Evolutionary conservation across 2,888 invertebrate species (phyloP), one percentile per base, ranked within the genome.

Genomic region (Stenodema calcarata): DNA sequence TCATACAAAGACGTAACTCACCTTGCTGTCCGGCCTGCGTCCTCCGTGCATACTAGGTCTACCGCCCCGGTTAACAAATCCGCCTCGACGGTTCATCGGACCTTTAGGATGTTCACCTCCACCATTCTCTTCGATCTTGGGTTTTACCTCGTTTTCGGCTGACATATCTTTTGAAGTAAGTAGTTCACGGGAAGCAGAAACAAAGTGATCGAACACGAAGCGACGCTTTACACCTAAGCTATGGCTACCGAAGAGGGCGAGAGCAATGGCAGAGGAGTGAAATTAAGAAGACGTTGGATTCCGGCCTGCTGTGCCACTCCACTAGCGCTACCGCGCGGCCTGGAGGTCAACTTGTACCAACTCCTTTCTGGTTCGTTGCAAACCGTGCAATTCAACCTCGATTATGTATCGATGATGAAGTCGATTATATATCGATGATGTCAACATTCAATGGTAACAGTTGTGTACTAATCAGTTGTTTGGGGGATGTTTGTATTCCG

Each of bases 121-220:
- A 14, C 80, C 80, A 23, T 81, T 81, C 47, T 81, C 80, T 30
- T 50, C 80, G 54, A 50, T 81, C 27, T 81, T 54, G 16, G 73
- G 73, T 73, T 73, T 73, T 44, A 23, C n/a, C n/a, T 78, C 44
- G 18, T 11, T 23, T 18, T 78, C 78, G 14, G 73, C 41, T 0
- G 73, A 35, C 73, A 75, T 75, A n/a, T 30, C 18, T 6, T 11
- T 23, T 23, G 23, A 35, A 30, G 18, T 75, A n/a, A n/a, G n/a
- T n/a, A n/a, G n/a, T n/a, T n/a, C n/a, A n/a, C n/a, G n/a, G n/a
- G n/a, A n/a, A n/a, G n/a, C n/a, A n/a, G n/a, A n/a, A n/a, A n/a
- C n/a, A n/a, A n/a, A n/a, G n/a, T n/a, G n/a, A n/a, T n/a, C n/a
- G n/a, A 23, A 4, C 27, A 62, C 23, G 9, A 62, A 62, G 9